These are phyloP conservation scores for Xiphorhynchus elegans DNA, from an alignment of 2,113 vertebrate species.

Conservation along the genomic window DNA sequence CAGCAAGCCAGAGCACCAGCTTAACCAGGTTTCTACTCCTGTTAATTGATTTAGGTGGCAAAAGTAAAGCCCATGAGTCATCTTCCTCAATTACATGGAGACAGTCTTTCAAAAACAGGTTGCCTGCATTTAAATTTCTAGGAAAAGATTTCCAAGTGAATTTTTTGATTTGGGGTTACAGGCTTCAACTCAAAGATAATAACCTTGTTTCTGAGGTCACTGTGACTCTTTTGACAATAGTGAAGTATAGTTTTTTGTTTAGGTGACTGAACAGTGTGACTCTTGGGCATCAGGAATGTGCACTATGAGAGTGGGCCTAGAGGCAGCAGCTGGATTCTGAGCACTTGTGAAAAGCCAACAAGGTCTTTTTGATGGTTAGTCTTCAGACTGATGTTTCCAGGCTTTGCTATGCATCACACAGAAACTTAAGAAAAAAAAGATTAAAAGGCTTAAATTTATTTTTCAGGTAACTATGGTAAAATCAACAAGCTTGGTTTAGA, in stretches of 20 bases:
- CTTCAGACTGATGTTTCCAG: not conserved
- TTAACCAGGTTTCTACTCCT: not conserved
- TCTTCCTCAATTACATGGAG: not conserved
- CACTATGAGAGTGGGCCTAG: not conserved
- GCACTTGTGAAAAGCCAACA: not conserved
- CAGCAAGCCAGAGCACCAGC: not conserved
- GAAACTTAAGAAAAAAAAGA: not conserved
- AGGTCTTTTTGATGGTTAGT: not conserved
- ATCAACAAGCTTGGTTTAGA: not conserved
- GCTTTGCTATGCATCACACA: not conserved
- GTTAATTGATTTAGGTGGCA: not conserved
- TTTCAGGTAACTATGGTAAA: not conserved
- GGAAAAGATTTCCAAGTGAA: not conserved
- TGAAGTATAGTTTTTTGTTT: not conserved
- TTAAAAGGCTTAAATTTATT: not conserved
- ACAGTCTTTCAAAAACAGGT: not conserved
- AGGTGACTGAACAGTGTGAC: not conserved
- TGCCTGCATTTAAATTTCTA: not conserved
- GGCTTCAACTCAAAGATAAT: not conserved
- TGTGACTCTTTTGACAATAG: not conserved
- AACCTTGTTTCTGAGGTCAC: not conserved
- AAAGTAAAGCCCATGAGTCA: conserved; percentile 5
- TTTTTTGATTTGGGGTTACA: not conserved
- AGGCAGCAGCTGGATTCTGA: not conserved
- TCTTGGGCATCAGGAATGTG: not conserved